phyloP scores from a whole-genome alignment of 2,113 vertebrate species.

The Morone saxatilis region DNA sequence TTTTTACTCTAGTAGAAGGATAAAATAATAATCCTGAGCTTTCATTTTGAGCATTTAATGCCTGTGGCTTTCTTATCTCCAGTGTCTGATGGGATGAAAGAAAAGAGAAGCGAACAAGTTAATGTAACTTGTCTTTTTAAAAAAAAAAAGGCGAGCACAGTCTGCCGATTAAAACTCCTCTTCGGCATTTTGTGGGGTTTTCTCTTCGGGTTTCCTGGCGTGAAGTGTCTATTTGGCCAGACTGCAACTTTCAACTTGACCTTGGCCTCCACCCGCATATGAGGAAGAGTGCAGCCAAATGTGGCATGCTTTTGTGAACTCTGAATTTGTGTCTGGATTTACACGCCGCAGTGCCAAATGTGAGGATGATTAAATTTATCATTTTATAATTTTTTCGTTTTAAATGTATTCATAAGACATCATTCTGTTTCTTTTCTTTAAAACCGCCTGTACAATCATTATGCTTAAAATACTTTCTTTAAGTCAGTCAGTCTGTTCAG shows the following conservation, averaged over 20 bases:
- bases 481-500: neutral
- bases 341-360: neutral
- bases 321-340: neutral
- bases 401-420: neutral
- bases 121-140: neutral
- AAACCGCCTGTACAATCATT: neutral
- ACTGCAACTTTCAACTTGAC: slow-evolving; percentile 98
- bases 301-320: slow-evolving; percentile 27
- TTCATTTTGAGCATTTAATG: neutral
- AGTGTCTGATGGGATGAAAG: neutral
- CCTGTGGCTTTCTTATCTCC: neutral
- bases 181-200: neutral
- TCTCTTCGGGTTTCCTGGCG: slow-evolving; percentile 50
- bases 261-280: slow-evolving; percentile 90
- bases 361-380: neutral
- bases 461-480: neutral
- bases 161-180: neutral
- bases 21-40: neutral
- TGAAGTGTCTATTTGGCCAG: slow-evolving; percentile 82
- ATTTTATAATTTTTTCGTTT: neutral
- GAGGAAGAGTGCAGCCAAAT: slow-evolving; percentile 40
- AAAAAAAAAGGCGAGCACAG: neutral
- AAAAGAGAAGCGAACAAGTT: neutral
- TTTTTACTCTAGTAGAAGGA: neutral
- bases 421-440: neutral